Conservation (phyloP, 2,888 invertebrate genomes). For the Patella ulyssiponensis region DNA sequence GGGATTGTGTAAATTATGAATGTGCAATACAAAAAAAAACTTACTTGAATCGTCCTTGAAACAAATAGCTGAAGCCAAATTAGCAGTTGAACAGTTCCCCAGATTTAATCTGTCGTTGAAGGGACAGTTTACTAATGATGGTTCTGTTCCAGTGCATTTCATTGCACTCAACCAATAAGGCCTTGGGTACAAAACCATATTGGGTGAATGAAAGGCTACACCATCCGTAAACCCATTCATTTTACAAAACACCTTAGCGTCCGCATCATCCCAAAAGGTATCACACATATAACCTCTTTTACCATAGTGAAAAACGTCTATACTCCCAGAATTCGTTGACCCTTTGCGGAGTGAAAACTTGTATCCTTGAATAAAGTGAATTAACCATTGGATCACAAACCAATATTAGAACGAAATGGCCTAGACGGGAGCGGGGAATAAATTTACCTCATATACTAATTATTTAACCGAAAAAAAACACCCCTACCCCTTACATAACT, state of each 20-base stretch:
- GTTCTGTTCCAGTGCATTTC: neutral
- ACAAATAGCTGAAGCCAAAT: no score
- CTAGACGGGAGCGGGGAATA: no score
- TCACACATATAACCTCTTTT: constrained; percentile 71
- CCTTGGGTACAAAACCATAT: neutral
- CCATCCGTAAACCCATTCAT: constrained; percentile 44
- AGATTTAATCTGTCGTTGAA: no score
- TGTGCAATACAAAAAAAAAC: no score
- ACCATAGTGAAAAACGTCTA: constrained; percentile 56
- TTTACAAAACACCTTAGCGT: constrained; percentile 52
- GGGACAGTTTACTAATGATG: constrained; percentile 29
- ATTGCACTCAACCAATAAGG: neutral
- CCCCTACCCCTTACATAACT: no score
- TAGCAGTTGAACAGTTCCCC: constrained; percentile 45
- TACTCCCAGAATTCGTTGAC: constrained; percentile 1
- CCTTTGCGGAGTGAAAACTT: no score
- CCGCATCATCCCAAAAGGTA: constrained; percentile 47
- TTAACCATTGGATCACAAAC: neutral
- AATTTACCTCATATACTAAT: no score
- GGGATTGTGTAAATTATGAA: no score
- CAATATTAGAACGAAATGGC: neutral
- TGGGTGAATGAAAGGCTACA: constrained; percentile 31
- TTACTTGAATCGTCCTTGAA: no score
- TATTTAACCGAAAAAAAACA: no score
- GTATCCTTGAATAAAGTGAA: neutral